Conservation (phyloP, 2,113 vertebrate genomes). For the Peromyscus maniculatus region DNA sequence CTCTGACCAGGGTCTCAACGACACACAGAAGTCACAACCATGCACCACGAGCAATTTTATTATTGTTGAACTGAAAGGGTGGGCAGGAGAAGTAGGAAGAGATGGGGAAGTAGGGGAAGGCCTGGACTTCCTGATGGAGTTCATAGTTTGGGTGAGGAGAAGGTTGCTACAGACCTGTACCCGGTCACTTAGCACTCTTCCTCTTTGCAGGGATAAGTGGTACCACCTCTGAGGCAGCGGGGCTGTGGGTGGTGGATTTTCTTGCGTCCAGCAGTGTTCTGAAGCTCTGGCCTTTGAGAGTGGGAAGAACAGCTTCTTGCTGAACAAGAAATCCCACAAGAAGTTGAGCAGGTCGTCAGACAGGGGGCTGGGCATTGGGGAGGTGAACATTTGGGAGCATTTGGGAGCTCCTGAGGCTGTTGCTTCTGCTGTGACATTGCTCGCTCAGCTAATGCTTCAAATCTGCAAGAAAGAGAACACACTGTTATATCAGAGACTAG, state of each 20-base stretch:
- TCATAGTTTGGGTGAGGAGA: no score
- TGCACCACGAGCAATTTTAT: background rate
- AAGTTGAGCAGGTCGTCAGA: background rate
- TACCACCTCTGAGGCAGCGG: conserved; percentile 60
- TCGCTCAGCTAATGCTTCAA: background rate
- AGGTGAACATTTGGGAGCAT: background rate
- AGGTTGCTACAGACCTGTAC: no score
- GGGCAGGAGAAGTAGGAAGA: background rate
- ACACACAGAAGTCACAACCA: background rate
- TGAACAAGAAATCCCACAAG: background rate
- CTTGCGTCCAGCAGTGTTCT: rapidly evolving
- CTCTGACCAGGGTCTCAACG: background rate
- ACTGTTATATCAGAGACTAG: background rate
- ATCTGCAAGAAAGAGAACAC: conserved; percentile 58
- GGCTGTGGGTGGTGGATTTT: background rate
- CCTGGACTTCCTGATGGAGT: background rate
- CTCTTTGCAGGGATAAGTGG: conserved; percentile 66
- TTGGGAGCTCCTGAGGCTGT: background rate
- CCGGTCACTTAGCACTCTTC: conserved; percentile 63
- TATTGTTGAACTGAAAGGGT: background rate
- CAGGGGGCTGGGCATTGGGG: background rate
- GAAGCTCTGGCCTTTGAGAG: background rate
- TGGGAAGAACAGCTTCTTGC: background rate
- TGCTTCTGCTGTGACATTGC: conserved; percentile 74
- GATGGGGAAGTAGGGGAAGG: background rate